A percentile compares a stretch with the other conserved stretches of the same genome.
Conservation (phyloP, 2,113 vertebrate species). For the Columba livia region DNA sequence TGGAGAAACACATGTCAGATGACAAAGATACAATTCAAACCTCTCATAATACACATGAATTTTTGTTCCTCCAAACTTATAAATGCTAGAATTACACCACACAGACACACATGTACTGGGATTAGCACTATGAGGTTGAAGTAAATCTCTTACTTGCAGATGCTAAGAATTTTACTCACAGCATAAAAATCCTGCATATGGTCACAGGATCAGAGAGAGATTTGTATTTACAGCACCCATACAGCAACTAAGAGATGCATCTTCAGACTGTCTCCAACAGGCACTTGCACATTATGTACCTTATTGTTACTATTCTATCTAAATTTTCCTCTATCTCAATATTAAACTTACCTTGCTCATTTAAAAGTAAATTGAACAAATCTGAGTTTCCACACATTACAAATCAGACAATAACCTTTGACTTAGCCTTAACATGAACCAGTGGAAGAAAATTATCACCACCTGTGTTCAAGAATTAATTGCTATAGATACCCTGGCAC, state of each 20-base stretch:
- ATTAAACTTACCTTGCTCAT: not conserved
- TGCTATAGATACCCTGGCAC: not conserved
- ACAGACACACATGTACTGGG: not conserved
- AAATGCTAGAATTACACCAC: not conserved
- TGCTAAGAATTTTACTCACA: not conserved
- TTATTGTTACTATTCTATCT: not conserved
- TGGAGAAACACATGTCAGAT: rapidly evolving
- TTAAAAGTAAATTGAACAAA: not conserved
- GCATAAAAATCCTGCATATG: not conserved
- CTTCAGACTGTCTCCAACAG: not conserved
- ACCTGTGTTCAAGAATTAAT: not conserved
- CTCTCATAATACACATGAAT: not conserved
- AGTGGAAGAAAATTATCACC: not conserved
- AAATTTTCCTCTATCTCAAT: not conserved
- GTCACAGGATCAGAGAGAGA: not conserved
- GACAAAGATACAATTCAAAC: not conserved
- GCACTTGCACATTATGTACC: not conserved
- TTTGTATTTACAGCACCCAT: not conserved
- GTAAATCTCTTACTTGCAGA: not conserved
- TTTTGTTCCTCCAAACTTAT: not conserved
- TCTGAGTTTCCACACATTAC: not conserved
- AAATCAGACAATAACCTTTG: not conserved
- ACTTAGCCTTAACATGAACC: not conserved
- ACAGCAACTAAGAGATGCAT: not conserved
- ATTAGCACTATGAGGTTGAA: not conserved